These are phyloP conservation scores for Reticulitermes lucifugus DNA, from an alignment of 2,888 invertebrate species.

Conservation along the genomic window DNA sequence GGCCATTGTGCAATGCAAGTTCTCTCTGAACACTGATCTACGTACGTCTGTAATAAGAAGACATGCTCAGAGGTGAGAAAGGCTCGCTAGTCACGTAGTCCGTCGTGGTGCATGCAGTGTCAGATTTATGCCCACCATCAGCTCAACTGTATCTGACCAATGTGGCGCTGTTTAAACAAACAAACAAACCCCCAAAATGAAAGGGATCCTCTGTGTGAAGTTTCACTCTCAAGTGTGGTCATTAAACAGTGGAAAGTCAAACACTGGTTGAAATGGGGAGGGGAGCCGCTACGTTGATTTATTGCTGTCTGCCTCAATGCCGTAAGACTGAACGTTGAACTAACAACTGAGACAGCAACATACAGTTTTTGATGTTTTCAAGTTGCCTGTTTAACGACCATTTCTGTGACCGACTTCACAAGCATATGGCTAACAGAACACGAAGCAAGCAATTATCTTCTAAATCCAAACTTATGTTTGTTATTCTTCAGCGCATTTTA, in stretches of 20 bases:
- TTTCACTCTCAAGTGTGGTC: constrained; percentile 49
- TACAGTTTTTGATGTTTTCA: constrained; percentile 30
- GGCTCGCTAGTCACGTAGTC: too few species aligned
- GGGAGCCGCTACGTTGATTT: constrained; percentile 37
- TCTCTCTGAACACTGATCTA: too few species aligned
- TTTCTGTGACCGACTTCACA: constrained; percentile 29
- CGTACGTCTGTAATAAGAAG: too few species aligned
- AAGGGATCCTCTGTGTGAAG: constrained; percentile 43
- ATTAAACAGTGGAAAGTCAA: constrained; percentile 48
- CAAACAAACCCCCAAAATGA: constrained; percentile 35
- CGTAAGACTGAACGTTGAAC: constrained; percentile 31
- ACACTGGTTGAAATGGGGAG: constrained; percentile 25
- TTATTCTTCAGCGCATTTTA: constrained; percentile 50
- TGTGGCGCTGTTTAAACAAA: constrained; percentile 29
- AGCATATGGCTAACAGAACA: constrained; percentile 37
- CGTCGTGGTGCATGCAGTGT: not conserved
- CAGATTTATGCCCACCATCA: not conserved
- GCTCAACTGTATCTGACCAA: constrained; percentile 21
- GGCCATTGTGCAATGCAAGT: too few species aligned
- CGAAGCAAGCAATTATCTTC: constrained; percentile 35
- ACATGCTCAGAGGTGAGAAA: too few species aligned
- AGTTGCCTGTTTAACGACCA: constrained; percentile 30
- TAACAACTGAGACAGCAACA: constrained; percentile 36
- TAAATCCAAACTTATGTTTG: constrained; percentile 46
- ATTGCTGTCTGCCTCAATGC: constrained; percentile 35